Evolutionary conservation across 1,140 invertebrate species (phyloP).

Genomic region (Cherax destructor): DNA sequence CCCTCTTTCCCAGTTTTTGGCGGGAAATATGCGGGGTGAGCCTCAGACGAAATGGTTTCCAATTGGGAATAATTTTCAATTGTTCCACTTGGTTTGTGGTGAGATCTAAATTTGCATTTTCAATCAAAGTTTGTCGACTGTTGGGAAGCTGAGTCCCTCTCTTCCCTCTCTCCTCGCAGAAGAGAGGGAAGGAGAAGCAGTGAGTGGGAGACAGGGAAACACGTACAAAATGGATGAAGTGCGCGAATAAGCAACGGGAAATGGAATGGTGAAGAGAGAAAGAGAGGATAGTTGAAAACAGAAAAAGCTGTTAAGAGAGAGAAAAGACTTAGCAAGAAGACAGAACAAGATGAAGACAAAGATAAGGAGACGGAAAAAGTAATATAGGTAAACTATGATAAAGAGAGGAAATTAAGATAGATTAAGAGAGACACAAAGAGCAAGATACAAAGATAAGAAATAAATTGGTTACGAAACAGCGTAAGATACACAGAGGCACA

Average conservation of each 20-base stretch:
- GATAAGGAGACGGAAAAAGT: neutral
- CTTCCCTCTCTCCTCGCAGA: slow-evolving; percentile 30
- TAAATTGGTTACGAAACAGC: too few species aligned
- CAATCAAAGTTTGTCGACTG: slow-evolving; percentile 54
- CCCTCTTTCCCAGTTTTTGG: neutral
- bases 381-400: too few species aligned
- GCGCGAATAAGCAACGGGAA: neutral
- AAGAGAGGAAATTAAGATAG: too few species aligned
- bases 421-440: too few species aligned
- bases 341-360: neutral
- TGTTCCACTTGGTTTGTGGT: slow-evolving; percentile 50
- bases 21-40: slow-evolving; percentile 44
- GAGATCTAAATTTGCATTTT: slow-evolving; percentile 55
- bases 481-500: too few species aligned
- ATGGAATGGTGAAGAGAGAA: neutral
- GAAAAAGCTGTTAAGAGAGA: neutral
- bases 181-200: neutral
- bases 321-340: neutral
- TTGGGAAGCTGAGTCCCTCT: slow-evolving; percentile 22
- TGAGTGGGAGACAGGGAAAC: neutral
- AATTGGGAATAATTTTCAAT: slow-evolving; percentile 62
- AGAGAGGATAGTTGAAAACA: slow-evolving; percentile 2
- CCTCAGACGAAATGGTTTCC: slow-evolving; percentile 49
- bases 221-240: slow-evolving; percentile 12
- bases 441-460: too few species aligned